Evolutionary conservation across 2,797 vertebrate species (phyloP), one percentile per base, ranked within the genome.

Genomic region (Iguana delicatissima): DNA sequence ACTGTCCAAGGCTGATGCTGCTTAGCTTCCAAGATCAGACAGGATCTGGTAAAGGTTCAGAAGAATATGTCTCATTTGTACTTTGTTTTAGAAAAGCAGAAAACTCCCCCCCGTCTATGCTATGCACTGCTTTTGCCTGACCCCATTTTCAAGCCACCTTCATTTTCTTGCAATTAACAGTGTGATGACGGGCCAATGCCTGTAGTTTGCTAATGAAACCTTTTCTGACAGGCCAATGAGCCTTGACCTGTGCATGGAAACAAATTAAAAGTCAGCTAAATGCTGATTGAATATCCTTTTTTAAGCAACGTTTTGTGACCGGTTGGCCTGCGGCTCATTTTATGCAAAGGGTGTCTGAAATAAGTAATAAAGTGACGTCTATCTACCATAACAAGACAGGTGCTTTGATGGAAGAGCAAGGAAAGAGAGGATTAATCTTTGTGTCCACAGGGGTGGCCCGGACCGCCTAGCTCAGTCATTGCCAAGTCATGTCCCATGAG

Each of bases 381-480:
- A 29, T 92, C 88, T 94, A 93, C 90, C 32, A 69, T 92, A 94
- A 80, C 69, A 86, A 88, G 91, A 88, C 80, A 89, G 87, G 92
- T 35, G 88, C 93, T 93, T 86, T 87, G 69, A 91, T 94, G 94
- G 89, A 62, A 2, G 29, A 46, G 38, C 16, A 50, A 26, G 35
- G 87, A 57, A 13, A 13, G 64, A 13, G 20, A 55, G 52, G 80
- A 57, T 73, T 42, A 38, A 73, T 8, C 14, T 4, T 1, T n/a
- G 10, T 29, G 22, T 5, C 18, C 22, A 6, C n/a, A 69, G 38
- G 67, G 6, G 38, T 10, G 35, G 20, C 5, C 26, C 32, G 80
- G 7, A 22, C 16, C 20, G 14, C 57, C 57, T 18, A 59, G 2
- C 16, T 59, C 18, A 18, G 59, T 6, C 59, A 62, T 62, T 18